Evolutionary conservation across 2,888 invertebrate genomes (phyloP), one percentile per base, ranked within the genome.

Genomic region (Temnothorax unifasciatus): DNA sequence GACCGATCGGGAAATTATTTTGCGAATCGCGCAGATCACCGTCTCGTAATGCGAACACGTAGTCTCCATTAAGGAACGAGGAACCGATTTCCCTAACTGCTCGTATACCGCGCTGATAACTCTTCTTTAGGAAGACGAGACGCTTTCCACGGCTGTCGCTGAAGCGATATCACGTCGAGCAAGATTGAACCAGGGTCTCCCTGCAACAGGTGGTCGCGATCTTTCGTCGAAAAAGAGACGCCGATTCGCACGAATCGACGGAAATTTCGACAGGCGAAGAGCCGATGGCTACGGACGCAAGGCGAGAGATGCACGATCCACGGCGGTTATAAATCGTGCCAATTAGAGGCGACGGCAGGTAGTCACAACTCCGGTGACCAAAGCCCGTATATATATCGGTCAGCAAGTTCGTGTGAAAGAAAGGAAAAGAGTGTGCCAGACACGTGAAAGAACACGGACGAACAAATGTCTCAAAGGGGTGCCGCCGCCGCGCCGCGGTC

Each of bases 311-410:
- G 71, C 83, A 84, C 73, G 86, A 87, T 69, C 69, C 89, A 81
- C 86, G 77, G 68, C 73, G 90, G 89, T 91, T 90, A 92, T 92
- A 92, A 92, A 92, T 92, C 92, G 91, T 92, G 90, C 92, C 92
- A 92, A 92, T 92, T 92, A 92, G 92, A 89, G 91, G 44, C 83
- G 89, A 87, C 91, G 91, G 91, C 91, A 88, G 91, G 92, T 92
- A 91, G 92, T 91, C 92, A 88, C 90, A 89, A 90, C 88, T 91
- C 90, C 77, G 79, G 68, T 83, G 85, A 89, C 87, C 77, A 34
- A 71, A 84, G 82, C 47, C 82, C 61, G 73, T 44, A 44, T 57
- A 59, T 68, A 52, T n/a, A 85, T 88, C 85, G 86, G 54, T 61
- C 86, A 69, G 82, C 88, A 85, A 85, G 87, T 81, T 64, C 57